Conservation (phyloP, 1,140 invertebrate genomes). For the Drosophila biarmipes region DNA sequence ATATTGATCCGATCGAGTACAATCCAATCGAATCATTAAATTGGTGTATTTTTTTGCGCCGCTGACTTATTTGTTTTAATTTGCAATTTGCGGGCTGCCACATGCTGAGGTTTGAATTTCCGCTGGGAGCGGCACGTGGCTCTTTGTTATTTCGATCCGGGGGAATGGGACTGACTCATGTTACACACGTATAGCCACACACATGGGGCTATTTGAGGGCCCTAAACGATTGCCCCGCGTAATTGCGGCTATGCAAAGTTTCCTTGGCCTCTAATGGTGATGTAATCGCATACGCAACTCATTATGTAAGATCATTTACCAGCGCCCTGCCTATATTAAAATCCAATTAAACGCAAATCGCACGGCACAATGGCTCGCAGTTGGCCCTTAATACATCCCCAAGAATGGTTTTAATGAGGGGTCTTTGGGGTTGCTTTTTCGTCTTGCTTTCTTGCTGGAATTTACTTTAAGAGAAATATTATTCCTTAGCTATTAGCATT, state of each 20-base stretch:
- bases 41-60: conserved; percentile 23
- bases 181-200: conserved; percentile 51
- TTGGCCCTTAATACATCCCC: conserved; percentile 22
- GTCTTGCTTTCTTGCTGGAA: background rate
- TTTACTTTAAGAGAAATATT: background rate
- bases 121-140: conserved; percentile 70
- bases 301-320: conserved; percentile 61
- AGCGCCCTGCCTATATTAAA: conserved; percentile 60
- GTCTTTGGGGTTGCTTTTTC: background rate
- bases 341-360: conserved; percentile 63
- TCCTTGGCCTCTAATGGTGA: conserved; percentile 60
- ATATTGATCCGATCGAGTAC: conserved; percentile 38
- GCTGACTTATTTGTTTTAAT: conserved; percentile 61
- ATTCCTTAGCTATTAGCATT: background rate
- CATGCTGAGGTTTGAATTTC: conserved; percentile 72
- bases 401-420: conserved; percentile 32
- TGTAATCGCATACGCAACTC: conserved; percentile 60
- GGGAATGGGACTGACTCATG: conserved; percentile 49
- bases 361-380: conserved; percentile 23
- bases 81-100: conserved; percentile 67
- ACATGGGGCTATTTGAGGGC: conserved; percentile 40
- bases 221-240: conserved; percentile 50
- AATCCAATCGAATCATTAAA: conserved; percentile 56
- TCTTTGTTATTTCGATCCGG: conserved; percentile 20
- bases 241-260: conserved; percentile 54